These are phyloP conservation scores for Thereuonema tuberculata DNA, from an alignment of 1,140 invertebrate genomes.

Conservation along the genomic window DNA sequence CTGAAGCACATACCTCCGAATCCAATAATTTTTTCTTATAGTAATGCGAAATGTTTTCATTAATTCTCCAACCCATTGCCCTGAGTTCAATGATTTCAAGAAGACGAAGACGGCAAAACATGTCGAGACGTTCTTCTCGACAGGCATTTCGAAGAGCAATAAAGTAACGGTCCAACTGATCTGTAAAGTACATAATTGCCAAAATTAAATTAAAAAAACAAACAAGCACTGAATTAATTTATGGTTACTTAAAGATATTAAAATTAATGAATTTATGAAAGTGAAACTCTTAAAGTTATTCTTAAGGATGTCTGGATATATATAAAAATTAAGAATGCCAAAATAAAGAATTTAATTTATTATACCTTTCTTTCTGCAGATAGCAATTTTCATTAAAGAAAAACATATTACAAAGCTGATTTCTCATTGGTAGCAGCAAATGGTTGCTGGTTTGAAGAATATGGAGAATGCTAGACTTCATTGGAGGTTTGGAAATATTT, in stretches of 20 bases:
- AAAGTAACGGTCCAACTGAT: slow-evolving; percentile 55
- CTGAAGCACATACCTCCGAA: slow-evolving; percentile 51
- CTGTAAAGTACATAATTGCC: too few relatives aligned
- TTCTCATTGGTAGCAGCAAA: too few relatives aligned
- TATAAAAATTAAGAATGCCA: too few relatives aligned
- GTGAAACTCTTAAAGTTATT: neutral
- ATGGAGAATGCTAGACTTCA: too few relatives aligned
- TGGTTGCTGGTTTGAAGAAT: too few relatives aligned
- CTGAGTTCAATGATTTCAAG: slow-evolving; percentile 76
- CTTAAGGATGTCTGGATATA: neutral
- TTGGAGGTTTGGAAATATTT: too few relatives aligned
- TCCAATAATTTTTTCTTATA: slow-evolving; percentile 62
- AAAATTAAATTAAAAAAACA: too few relatives aligned
- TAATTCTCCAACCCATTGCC: slow-evolving; percentile 67
- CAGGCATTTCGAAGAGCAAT: slow-evolving; percentile 72
- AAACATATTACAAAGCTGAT: too few relatives aligned
- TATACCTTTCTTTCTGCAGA: too few relatives aligned
- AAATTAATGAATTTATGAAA: slow-evolving; percentile 14
- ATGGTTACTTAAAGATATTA: slow-evolving; percentile 15
- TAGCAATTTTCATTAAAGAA: too few relatives aligned
- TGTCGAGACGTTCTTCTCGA: slow-evolving; percentile 57
- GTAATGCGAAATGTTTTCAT: slow-evolving; percentile 63
- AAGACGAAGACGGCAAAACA: slow-evolving; percentile 62
- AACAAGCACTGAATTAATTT: too few relatives aligned
- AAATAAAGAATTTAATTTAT: too few relatives aligned